phyloP scores from a whole-genome alignment of 2,888 invertebrate genomes.

The Microctonus aethiopoides region DNA sequence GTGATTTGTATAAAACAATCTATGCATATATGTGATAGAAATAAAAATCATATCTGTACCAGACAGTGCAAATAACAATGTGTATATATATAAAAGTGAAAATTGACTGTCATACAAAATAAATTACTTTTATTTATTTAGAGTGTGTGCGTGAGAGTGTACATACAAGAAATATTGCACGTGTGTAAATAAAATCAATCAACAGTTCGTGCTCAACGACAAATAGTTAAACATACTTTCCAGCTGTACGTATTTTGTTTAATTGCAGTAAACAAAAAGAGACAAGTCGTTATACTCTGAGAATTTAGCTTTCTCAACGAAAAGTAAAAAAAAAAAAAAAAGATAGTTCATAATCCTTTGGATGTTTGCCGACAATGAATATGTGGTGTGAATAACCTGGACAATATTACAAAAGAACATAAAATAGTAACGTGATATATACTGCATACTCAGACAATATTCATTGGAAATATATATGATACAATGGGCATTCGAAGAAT shows the following conservation, averaged over 20 bases:
- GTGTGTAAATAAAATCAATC: not conserved
- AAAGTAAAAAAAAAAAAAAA: no score
- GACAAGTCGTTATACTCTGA: not conserved
- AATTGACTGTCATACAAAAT: no score
- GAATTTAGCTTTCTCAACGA: not conserved
- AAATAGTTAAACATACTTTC: not conserved
- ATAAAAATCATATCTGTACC: no score
- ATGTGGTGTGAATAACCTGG: not conserved
- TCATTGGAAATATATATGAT: not conserved
- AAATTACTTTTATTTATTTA: no score
- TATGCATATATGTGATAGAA: no score
- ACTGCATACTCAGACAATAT: not conserved
- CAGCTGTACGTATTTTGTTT: not conserved
- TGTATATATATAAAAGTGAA: no score
- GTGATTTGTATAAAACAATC: no score
- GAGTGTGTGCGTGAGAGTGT: not conserved
- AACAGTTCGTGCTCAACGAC: not conserved
- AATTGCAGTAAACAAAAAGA: not conserved
- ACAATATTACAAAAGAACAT: not conserved
- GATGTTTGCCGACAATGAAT: not conserved
- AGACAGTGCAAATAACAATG: no score
- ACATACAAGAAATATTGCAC: no score
- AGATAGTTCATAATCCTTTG: not conserved
- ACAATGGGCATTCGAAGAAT: slow-evolving; percentile 10
- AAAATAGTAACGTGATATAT: not conserved